These are phyloP conservation scores for Machaerirhynchus nigripectus DNA, from an alignment of 2,113 vertebrate genomes.

Conservation along the genomic window DNA sequence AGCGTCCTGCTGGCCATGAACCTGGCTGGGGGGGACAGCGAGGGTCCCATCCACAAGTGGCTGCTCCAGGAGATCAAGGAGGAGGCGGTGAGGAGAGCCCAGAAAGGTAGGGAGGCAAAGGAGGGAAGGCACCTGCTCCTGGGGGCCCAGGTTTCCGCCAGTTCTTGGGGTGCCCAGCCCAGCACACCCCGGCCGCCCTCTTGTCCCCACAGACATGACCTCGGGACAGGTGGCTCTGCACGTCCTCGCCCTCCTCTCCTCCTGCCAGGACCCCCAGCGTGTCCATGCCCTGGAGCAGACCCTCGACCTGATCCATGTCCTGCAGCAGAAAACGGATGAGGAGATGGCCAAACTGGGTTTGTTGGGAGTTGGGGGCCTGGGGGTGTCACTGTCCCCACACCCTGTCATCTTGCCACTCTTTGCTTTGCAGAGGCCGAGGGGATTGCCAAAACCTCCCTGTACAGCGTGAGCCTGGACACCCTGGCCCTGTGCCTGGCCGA, in stretches of 20 bases:
- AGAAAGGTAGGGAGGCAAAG: background rate
- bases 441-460: background rate
- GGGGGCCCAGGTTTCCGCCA: accelerated
- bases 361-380: background rate
- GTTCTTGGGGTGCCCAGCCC: no score
- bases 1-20: conserved; percentile 72
- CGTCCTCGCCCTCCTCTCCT: conserved; percentile 68
- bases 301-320: background rate
- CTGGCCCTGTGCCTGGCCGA: conserved; percentile 23
- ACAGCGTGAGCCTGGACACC: background rate
- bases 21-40: background rate
- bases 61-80: conserved; percentile 40
- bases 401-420: background rate
- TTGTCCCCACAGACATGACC: conserved; percentile 42
- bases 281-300: background rate
- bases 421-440: background rate
- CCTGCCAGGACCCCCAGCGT: conserved; percentile 36
- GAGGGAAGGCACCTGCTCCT: accelerated
- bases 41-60: background rate
- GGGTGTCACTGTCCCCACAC: accelerated
- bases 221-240: conserved; percentile 59
- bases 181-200: accelerated
- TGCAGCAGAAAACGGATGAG: background rate
- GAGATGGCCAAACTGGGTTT: conserved; percentile 1
- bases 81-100: background rate